Evolutionary conservation across 35 echinoderm and acorn worm genomes (phyloP).

Genomic region (Holothuria glaberrima): DNA sequence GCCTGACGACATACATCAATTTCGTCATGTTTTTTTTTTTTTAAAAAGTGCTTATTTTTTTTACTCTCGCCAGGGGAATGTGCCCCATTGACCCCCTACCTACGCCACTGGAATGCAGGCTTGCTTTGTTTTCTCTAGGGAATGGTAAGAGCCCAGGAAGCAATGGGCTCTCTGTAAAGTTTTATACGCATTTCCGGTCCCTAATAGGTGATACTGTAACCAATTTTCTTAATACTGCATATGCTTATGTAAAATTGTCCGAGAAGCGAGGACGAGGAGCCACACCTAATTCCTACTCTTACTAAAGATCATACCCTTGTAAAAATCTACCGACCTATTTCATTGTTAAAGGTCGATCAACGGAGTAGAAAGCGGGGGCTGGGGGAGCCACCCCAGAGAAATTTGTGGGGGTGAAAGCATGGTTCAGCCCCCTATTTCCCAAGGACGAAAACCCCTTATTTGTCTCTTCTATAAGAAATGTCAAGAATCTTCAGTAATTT

Average conservation of each 20-base stretch:
- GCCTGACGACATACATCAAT: no score
- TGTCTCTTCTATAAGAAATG: no score
- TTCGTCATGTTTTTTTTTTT: no score
- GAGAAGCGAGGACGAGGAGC: neutral
- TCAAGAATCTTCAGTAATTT: no score
- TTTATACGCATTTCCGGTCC: slow-evolving; percentile 39
- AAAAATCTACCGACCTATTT: slow-evolving; percentile 6
- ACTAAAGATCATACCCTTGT: neutral
- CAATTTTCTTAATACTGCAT: slow-evolving; percentile 34
- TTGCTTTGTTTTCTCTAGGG: slow-evolving; percentile 17
- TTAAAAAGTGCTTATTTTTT: no score
- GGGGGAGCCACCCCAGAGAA: no score
- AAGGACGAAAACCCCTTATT: no score
- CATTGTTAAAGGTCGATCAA: neutral
- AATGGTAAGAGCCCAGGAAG: slow-evolving; percentile 22
- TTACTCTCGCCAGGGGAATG: no score
- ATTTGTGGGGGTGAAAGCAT: no score
- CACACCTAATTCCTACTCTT: neutral
- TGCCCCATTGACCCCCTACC: no score
- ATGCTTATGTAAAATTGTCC: neutral
- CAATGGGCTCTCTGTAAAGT: slow-evolving; percentile 13
- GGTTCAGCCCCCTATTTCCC: no score
- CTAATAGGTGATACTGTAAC: slow-evolving; percentile 35
- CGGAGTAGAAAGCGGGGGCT: no score
- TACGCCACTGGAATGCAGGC: slow-evolving; percentile 3